These are phyloP conservation scores for Danio jaintianensis DNA, from an alignment of 2,797 vertebrate genomes.

Conservation along the genomic window DNA sequence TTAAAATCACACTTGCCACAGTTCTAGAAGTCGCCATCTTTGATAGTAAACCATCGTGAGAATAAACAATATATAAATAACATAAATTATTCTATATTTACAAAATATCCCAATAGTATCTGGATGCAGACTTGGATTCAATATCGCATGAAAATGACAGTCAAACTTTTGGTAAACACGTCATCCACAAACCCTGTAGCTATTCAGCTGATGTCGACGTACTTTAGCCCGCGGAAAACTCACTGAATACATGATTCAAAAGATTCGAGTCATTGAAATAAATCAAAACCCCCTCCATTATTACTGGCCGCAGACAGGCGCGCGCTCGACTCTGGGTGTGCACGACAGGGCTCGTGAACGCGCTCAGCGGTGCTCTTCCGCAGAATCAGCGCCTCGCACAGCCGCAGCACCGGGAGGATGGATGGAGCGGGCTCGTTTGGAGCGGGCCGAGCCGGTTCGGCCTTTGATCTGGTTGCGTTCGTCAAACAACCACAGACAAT, in stretches of 20 bases:
- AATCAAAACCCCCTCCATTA: background rate
- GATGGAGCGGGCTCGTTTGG: conserved; percentile 87
- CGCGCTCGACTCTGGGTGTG: conserved; percentile 5
- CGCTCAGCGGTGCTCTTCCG: background rate
- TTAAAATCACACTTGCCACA: background rate
- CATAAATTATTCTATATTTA: too few relatives aligned
- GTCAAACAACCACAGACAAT: conserved; percentile 89
- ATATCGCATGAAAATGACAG: too few relatives aligned
- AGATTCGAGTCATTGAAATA: background rate
- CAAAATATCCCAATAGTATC: too few relatives aligned
- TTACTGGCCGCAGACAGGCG: background rate
- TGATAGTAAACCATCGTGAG: background rate
- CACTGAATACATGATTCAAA: background rate
- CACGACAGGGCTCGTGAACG: background rate
- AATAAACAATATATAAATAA: too few relatives aligned
- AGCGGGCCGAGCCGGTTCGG: conserved; percentile 85
- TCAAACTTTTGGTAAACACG: too few relatives aligned
- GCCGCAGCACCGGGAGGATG: conserved; percentile 67
- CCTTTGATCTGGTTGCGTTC: conserved; percentile 88
- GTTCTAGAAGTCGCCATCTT: background rate
- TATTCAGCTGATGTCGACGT: too few relatives aligned
- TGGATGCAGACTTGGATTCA: too few relatives aligned
- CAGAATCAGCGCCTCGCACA: conserved; percentile 6
- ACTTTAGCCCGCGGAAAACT: too few relatives aligned
- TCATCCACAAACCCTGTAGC: too few relatives aligned